Evolutionary conservation across 2,888 invertebrate species (phyloP), one percentile per base, ranked within the genome.

Genomic region (Patella depressa): DNA sequence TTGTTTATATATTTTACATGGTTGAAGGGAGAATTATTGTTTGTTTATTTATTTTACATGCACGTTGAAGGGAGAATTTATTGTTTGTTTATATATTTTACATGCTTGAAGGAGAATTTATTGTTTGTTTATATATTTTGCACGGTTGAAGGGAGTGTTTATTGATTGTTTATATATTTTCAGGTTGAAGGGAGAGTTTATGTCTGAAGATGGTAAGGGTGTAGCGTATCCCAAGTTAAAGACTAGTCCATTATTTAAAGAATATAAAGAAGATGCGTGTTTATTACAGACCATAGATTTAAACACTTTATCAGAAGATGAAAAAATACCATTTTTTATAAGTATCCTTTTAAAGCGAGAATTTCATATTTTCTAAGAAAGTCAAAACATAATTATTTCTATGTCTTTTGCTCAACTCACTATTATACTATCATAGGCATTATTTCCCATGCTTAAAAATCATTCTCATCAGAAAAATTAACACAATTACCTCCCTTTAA

Each of bases 271-370:
- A 19, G 74, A 83, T 71, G 85, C 87, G 0, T 74, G 79, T 29
- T 79, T 81, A 53, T 82, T 90, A 34, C 81, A 86, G 65, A 76
- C 79, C 71, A 83, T 88, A 9, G 77, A 84, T 53, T 79, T 90
- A 12, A 84, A 83, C 4, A 76, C 79, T 9, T 77, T 87, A 69
- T 77, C 82, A 19, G 88, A 88, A 69, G 80, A 84, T 15, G 87
- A 90, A 76, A 87, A 85, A 45, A 90, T 88, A 80, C 90, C 88
- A 14, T 90, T 90, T 82, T 90, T 90, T 81, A 89, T 90, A 45
- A 90, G 90, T 90, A 90, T 90, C 90, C 89, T 89, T 88, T 77
- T 45, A 45, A 45, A 34, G 1, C 24, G 24, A 24, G 24, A 24
- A 24, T 24, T 24, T 24, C 24, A 24, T 24, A 24, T 24, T 24